Base-by-base conservation (phyloP, 2,888 invertebrate species). In the Epinotia demarniana region DNA sequence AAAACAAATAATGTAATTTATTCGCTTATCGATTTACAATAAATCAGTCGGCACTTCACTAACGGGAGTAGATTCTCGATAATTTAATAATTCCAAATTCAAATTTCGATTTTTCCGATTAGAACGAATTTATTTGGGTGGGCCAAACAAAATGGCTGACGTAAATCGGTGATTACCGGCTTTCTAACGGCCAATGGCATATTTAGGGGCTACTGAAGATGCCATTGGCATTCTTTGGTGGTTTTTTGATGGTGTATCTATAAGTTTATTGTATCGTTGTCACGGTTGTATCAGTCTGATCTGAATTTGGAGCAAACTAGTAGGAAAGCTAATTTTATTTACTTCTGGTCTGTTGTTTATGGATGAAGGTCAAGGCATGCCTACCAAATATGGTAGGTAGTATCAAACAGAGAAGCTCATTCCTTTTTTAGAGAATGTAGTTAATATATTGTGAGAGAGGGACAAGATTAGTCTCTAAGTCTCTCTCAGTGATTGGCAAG, bases 111-210 rank as follows among this genome's bases (percentile, higher is more conserved):
- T 63, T 67, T 71, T 71, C 68, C 73, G 78, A 78, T 78, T 78
- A 76, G 57, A 39, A 18, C 62, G 70, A 27, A 76, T 72, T 75
- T 75, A 72, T 72, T 72, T 75, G 75, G 75, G 75, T 75, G 75
- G 75, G 66, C 75, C 76, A 79, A 79, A 77, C 79, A 77, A 73
- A 72, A 80, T 78, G 83, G 87, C 90, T 86, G 75, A 71, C 75
- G 81, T 83, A 77, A 82, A 83, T 82, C 85, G 88, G 81, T 87
- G 85, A 81, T 81, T 77, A 77, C 79, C 76, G 78, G 82, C 81
- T 84, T 82, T 84, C 81, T 82, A 84, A 84, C 79, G 78, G 84
- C 80, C 80, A 80, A 80, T 84, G 86, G 70, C 64, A 75, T 75
- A 71, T 75, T 75, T 75, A 75, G 60, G 58, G 53, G 70, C 70